phyloP scores from a whole-genome alignment of 2,797 vertebrate genomes.

The Gambusia yucatana region DNA sequence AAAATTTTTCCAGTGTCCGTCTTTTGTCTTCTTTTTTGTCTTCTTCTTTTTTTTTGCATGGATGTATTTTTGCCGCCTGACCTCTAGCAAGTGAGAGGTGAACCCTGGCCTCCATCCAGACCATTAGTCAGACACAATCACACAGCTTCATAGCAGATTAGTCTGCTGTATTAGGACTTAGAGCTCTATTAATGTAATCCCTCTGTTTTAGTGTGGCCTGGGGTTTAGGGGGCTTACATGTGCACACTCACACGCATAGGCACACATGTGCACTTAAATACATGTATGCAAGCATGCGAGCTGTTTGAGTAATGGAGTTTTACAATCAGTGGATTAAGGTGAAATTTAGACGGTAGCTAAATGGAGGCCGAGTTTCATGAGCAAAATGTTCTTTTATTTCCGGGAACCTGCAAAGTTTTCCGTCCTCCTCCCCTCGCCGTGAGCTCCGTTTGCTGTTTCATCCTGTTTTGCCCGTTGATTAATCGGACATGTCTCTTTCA shows the following conservation, averaged over 20 bases:
- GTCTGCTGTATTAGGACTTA: conserved; percentile 81
- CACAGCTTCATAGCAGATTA: conserved; percentile 83
- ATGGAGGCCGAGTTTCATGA: conserved; percentile 60
- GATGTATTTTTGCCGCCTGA: conserved; percentile 69
- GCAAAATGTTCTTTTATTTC: conserved; percentile 32
- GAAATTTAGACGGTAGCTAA: conserved; percentile 81
- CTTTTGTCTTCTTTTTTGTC: neutral
- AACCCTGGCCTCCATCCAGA: conserved; percentile 76
- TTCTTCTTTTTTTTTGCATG: conserved; percentile 15
- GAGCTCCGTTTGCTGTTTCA: conserved; percentile 5
- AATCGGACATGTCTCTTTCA: conserved; percentile 65
- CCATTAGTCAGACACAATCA: conserved; percentile 81
- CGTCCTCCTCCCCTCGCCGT: conserved; percentile 19
- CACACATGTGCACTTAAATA: conserved; percentile 60
- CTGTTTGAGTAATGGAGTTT: conserved; percentile 75
- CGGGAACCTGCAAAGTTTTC: conserved; percentile 27
- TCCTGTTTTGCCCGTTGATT: conserved; percentile 33
- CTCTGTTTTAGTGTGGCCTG: conserved; percentile 80
- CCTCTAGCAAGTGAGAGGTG: conserved; percentile 76
- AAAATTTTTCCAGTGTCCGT: conserved; percentile 36
- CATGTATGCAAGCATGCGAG: conserved; percentile 73
- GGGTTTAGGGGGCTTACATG: conserved; percentile 80
- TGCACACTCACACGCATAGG: conserved; percentile 65
- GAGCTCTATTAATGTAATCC: conserved; percentile 85
- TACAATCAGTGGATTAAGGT: conserved; percentile 81